Evolutionary conservation across 2,113 vertebrate species (phyloP).

Genomic region (Hippotragus niger): DNA sequence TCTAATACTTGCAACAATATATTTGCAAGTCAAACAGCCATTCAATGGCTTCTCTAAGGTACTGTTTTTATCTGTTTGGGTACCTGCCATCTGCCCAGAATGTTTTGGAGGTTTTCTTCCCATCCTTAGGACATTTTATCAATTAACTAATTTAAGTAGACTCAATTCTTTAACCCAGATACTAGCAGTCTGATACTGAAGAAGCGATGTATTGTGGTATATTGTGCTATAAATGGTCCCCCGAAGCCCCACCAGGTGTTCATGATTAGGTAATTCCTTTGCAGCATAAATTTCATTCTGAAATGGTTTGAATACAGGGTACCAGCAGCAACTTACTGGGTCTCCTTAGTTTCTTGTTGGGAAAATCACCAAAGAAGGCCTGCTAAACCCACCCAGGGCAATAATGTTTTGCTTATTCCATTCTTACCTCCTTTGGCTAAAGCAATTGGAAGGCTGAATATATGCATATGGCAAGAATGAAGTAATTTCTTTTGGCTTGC

Average conservation of each 20-base stretch:
- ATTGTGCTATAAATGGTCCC: neutral
- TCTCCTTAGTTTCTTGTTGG: neutral
- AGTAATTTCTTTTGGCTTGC: neutral
- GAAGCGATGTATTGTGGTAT: neutral
- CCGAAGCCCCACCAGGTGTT: neutral
- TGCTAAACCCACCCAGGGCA: neutral
- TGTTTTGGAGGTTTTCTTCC: neutral
- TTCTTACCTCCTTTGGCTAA: neutral
- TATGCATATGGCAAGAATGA: neutral
- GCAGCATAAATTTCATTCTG: neutral
- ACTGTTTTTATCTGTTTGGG: neutral
- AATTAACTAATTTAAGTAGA: neutral
- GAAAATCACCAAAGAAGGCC: neutral
- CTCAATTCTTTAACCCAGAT: neutral
- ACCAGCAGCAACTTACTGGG: neutral
- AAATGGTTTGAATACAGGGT: neutral
- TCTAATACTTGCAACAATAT: neutral
- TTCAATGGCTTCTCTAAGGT: no score
- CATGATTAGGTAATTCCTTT: neutral
- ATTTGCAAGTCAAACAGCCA: neutral
- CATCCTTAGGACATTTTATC: neutral
- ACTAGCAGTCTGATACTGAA: neutral
- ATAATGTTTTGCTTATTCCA: neutral
- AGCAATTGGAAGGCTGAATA: neutral
- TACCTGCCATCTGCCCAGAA: neutral